A percentile compares a stretch with the other conserved stretches of the same genome.
Conservation (phyloP, 2,797 vertebrate species). For the Neopelma chrysocephalum region DNA sequence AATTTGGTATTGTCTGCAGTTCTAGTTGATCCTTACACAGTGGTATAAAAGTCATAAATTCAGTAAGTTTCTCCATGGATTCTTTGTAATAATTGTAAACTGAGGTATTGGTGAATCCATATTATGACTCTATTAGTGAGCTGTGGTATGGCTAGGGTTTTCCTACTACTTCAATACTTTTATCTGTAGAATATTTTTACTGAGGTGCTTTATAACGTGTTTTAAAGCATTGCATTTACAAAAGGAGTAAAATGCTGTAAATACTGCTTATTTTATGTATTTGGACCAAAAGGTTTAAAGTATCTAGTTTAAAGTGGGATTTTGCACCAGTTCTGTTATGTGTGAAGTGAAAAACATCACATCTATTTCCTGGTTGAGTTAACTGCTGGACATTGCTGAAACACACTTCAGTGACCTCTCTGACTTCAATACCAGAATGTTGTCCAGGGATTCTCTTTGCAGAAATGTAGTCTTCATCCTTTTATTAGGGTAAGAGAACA, state of each 20-base stretch:
- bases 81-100: constrained; percentile 73
- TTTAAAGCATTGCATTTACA: constrained; percentile 86
- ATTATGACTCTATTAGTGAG: constrained; percentile 78
- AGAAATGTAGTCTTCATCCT: constrained; percentile 58
- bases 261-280: constrained; percentile 85
- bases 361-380: constrained; percentile 64
- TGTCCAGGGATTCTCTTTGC: constrained; percentile 52
- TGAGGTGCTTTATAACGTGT: constrained; percentile 85
- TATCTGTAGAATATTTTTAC: constrained; percentile 86
- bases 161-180: constrained; percentile 82
- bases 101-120: constrained; percentile 70
- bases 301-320: constrained; percentile 71
- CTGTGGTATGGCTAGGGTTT: constrained; percentile 79
- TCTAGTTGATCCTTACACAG: constrained; percentile 53
- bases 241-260: constrained; percentile 81
- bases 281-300: constrained; percentile 81
- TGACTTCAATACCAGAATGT: constrained; percentile 52
- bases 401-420: constrained; percentile 61
- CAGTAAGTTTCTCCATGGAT: constrained; percentile 65
- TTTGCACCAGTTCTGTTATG: constrained; percentile 74
- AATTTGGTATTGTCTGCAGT: constrained; percentile 50
- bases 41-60: constrained; percentile 59
- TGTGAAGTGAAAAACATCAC: constrained; percentile 73
- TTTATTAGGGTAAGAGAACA: constrained; percentile 38
- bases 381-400: constrained; percentile 59